Percentiles rank a stretch among this genome's conserved stretches.
Evolutionary conservation across 2,113 vertebrate species (phyloP).

Genomic region (Vireo altiloquus): DNA sequence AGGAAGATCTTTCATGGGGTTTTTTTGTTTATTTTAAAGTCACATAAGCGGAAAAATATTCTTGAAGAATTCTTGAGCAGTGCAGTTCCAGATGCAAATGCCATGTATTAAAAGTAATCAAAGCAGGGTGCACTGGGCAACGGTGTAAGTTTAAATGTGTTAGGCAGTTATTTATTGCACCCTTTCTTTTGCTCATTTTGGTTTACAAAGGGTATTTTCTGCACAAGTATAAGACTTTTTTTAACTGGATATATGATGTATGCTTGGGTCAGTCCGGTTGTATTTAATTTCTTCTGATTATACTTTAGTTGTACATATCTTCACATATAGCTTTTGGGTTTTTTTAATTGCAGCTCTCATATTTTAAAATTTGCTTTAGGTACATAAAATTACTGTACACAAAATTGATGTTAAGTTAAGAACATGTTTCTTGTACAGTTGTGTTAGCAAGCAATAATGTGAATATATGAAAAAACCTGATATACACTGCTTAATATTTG

Average conservation of each 20-base stretch:
- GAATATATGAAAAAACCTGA: slow-evolving; percentile 72
- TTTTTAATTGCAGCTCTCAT: slow-evolving; percentile 36
- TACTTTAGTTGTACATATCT: slow-evolving; percentile 52
- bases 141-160: slow-evolving; percentile 1
- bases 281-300: background rate
- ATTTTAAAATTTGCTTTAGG: slow-evolving; percentile 51
- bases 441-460: slow-evolving; percentile 81
- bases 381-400: slow-evolving; percentile 51
- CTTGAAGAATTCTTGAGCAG: background rate
- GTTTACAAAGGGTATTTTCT: slow-evolving; percentile 61
- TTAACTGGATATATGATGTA: slow-evolving; percentile 27
- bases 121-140: slow-evolving; percentile 5
- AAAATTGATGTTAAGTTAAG: slow-evolving; percentile 62
- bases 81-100: slow-evolving; percentile 21
- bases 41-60: background rate
- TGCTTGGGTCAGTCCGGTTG: slow-evolving; percentile 55
- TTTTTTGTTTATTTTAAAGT: background rate
- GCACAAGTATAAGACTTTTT: background rate
- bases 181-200: slow-evolving; percentile 25
- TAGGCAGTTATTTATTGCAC: slow-evolving; percentile 30
- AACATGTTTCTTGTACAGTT: slow-evolving; percentile 67
- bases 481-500: slow-evolving; percentile 74
- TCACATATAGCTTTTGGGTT: background rate
- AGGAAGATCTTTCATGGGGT: background rate
- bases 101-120: background rate